These are phyloP conservation scores for Urocitellus parryii DNA, from an alignment of 2,113 vertebrate genomes.

Conservation along the genomic window DNA sequence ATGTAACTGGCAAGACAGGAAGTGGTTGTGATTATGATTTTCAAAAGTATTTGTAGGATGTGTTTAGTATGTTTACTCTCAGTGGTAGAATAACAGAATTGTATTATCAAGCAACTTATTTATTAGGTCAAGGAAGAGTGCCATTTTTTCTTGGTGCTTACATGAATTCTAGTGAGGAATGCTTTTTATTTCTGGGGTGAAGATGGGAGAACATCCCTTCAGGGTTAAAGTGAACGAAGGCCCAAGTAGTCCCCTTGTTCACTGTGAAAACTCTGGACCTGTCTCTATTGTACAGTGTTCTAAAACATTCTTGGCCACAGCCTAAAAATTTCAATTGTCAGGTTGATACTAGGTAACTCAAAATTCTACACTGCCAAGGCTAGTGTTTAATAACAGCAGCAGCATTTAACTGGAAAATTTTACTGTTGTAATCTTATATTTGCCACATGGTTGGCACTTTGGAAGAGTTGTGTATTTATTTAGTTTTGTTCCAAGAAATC, in stretches of 20 bases:
- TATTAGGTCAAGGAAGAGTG: not conserved
- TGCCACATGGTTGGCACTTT: not conserved
- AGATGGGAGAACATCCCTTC: not conserved
- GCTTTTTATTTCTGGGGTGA: not conserved
- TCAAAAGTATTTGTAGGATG: not conserved
- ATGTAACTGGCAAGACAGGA: constrained; percentile 92
- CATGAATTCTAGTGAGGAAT: not conserved
- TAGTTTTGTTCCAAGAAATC: constrained; percentile 13
- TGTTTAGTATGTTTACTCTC: not conserved
- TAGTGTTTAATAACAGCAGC: not conserved
- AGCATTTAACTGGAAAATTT: not conserved
- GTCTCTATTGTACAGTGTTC: not conserved
- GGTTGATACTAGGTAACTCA: not conserved
- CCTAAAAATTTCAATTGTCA: not conserved
- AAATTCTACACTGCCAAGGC: not conserved
- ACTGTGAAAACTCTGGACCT: not conserved
- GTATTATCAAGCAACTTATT: not conserved
- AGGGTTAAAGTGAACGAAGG: not conserved
- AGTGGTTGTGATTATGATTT: not conserved
- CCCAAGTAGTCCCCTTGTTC: not conserved
- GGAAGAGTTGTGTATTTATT: not conserved
- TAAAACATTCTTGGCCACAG: not conserved
- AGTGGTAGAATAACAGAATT: not conserved
- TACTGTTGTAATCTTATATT: not conserved
- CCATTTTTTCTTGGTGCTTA: not conserved